phyloP scores from a whole-genome alignment of 2,888 invertebrate species.

The Callyntrura sp. region DNA sequence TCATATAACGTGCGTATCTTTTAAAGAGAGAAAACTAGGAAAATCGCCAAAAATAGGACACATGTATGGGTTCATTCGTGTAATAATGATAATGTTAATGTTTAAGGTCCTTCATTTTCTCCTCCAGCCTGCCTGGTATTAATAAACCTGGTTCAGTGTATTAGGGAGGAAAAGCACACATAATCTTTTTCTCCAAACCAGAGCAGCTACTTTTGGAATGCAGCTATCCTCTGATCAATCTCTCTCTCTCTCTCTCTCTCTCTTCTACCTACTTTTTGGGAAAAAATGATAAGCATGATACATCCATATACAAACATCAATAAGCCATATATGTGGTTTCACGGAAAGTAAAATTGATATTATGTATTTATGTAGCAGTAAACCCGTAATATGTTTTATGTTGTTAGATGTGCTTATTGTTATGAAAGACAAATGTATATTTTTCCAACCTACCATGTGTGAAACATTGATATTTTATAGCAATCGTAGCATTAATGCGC shows the following conservation, averaged over 20 bases:
- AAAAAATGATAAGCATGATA: no score
- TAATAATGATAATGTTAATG: background rate
- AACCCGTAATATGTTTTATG: background rate
- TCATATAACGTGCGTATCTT: background rate
- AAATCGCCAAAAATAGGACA: background rate
- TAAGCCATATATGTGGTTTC: no score
- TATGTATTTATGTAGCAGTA: no score
- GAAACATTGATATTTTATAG: constrained; percentile 50
- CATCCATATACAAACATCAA: no score
- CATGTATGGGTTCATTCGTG: background rate
- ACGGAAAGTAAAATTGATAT: no score
- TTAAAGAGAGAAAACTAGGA: background rate
- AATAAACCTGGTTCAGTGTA: constrained; percentile 54
- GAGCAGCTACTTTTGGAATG: no score
- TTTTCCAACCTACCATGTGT: constrained; percentile 1
- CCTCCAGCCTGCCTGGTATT: background rate
- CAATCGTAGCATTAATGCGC: background rate
- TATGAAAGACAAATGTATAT: background rate
- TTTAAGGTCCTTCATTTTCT: constrained; percentile 15
- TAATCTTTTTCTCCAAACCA: constrained; percentile 9
- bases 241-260: constrained; percentile 12
- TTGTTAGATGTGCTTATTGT: background rate
- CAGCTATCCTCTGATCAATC: background rate
- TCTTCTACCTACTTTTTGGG: background rate
- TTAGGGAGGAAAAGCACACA: constrained; percentile 55